Conservation (phyloP, 35 echinoderm and acorn worm species). For the Holothuria glaberrima region DNA sequence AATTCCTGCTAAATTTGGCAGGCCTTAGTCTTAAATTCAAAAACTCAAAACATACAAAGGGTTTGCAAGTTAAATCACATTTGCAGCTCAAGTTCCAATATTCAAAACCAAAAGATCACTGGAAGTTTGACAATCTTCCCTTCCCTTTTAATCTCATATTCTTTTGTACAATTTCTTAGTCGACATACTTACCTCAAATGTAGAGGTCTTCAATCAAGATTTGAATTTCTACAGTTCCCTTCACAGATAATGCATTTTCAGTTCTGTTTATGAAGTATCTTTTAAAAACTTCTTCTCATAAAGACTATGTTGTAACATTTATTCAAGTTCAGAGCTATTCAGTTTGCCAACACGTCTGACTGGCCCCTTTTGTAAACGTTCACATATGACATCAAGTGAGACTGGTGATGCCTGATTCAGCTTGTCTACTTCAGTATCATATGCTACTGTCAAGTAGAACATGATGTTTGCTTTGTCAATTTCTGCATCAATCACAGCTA, state of each 20-base stretch:
- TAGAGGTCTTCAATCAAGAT: too few relatives aligned
- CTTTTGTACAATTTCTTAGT: too few relatives aligned
- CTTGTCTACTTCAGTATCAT: slow-evolving; percentile 72
- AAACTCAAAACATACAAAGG: too few relatives aligned
- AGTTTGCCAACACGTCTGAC: slow-evolving; percentile 80
- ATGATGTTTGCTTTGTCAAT: slow-evolving; percentile 88
- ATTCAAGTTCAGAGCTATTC: slow-evolving; percentile 89
- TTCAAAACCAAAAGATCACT: too few relatives aligned
- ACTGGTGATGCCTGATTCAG: slow-evolving; percentile 74
- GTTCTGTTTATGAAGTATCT: background rate
- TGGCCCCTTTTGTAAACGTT: slow-evolving; percentile 64
- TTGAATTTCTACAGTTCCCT: background rate
- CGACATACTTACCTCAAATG: too few relatives aligned
- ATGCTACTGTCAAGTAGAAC: slow-evolving; percentile 74
- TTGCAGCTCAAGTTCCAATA: too few relatives aligned
- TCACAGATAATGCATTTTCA: background rate
- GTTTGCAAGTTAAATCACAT: too few relatives aligned
- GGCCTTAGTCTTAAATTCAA: too few relatives aligned
- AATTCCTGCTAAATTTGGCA: too few relatives aligned
- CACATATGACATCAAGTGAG: slow-evolving; percentile 72
- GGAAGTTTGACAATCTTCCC: too few relatives aligned
- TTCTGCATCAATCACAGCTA: slow-evolving; percentile 88
- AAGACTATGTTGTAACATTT: background rate
- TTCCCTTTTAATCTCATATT: too few relatives aligned
- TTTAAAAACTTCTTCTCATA: background rate